Evolutionary conservation across 1,140 invertebrate genomes (phyloP), one percentile per base, ranked within the genome.

Genomic region (Halesus radiatus): DNA sequence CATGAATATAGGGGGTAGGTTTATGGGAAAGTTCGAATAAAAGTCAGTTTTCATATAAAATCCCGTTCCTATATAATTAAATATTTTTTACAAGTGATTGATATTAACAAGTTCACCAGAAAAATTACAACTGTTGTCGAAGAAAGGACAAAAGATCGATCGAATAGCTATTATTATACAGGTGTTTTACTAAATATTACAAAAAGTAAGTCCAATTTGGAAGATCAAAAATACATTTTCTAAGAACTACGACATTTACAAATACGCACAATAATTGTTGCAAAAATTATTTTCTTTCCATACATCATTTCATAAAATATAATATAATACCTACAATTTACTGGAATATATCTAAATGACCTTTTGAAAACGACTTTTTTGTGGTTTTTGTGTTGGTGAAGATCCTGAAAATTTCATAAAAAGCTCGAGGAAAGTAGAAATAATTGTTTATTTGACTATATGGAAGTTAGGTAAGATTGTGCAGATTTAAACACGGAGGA

Each of bases 31-130:
- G 15, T 22, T 23, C 7, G 37, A 75, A 75, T 75, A 60, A 75
- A 58, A 60, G 18, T n/a, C 72, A 37, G 22, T 29, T 32, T 8
- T 60, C 23, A 75, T 75, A 75, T 52, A 76, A 76, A 76, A 76
- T 76, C 75, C 75, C 75, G 50, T 64, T 76, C 75, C 75, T 76
- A 32, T 76, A 64, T 64, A 64, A 64, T 76, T 32, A 76, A 76
- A 64, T 66, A 76, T 76, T 66, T 58, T 58, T 76, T 64, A 64
- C 75, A 76, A 75, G 72, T 75, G 72, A 37, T 58, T 74, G 53
- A 32, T 58, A 74, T 74, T 74, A 74, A 74, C 72, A 74, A 74
- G 72, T 74, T 74, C 52, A 74, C 54, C 29, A 45, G 45, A 7
- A 72, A 72, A 74, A 74, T 56, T 26, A 29, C 52, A 74, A 73